phyloP scores from a whole-genome alignment of 2,797 vertebrate genomes.

The Enteromius afrohamiltoni region DNA sequence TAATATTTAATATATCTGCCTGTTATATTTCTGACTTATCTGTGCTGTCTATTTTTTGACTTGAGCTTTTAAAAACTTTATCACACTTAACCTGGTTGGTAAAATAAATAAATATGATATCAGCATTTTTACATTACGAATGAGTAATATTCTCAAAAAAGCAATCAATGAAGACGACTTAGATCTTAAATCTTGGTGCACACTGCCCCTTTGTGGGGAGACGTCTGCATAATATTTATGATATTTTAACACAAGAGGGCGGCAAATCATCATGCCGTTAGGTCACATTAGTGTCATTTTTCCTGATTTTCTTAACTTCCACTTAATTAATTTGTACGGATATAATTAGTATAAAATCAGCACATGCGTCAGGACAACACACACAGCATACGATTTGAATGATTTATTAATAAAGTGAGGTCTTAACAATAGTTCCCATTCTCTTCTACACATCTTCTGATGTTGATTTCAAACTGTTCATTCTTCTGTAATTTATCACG shows the following conservation, averaged over 20 bases:
- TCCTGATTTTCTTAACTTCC: background rate
- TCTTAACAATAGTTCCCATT: conserved; percentile 59
- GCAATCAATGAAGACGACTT: background rate
- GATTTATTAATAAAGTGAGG: conserved; percentile 67
- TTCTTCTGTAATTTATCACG: conserved; percentile 29
- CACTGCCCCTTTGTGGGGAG: conserved; percentile 43
- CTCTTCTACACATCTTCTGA: conserved; percentile 39
- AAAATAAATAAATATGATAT: background rate
- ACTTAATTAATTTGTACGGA: background rate
- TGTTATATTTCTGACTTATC: background rate
- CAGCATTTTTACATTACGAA: background rate
- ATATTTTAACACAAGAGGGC: conserved; percentile 2
- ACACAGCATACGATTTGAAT: conserved; percentile 51
- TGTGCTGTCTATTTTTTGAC: background rate
- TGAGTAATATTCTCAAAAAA: background rate
- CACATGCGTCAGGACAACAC: background rate
- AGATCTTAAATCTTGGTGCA: conserved; percentile 17
- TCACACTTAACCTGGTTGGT: too few relatives aligned
- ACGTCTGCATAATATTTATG: background rate
- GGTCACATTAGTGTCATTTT: background rate
- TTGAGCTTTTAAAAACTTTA: background rate
- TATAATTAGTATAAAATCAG: too few relatives aligned
- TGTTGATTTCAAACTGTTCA: conserved; percentile 45
- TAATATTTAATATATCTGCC: background rate
- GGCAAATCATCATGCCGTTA: background rate